phyloP scores from a whole-genome alignment of 23 tunicate genomes.

The Phallusia fumigata region DNA sequence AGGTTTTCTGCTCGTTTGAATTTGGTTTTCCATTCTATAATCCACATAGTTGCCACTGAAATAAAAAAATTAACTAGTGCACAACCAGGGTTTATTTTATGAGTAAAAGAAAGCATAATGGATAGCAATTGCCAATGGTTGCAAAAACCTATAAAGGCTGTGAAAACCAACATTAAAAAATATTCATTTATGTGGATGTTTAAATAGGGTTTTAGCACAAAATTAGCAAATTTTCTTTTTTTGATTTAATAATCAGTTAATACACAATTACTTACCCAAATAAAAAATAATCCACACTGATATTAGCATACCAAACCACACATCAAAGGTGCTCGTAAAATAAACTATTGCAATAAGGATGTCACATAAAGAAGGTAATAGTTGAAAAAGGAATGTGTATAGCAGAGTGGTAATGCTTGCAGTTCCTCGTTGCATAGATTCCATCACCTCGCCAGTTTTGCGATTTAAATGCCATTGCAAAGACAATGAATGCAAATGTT shows the following conservation, averaged over 20 bases:
- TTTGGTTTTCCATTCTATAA: constrained; percentile 6
- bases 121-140: too few species aligned
- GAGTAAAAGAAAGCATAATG: too few species aligned
- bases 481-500: constrained; percentile 85
- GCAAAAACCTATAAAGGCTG: too few species aligned
- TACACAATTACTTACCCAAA: constrained; percentile 79
- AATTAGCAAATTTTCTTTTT: too few species aligned
- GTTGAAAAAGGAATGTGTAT: constrained; percentile 78
- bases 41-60: not conserved
- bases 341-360: constrained; percentile 88
- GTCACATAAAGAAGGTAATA: constrained; percentile 84
- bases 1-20: not conserved
- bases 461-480: constrained; percentile 92
- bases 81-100: too few species aligned
- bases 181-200: too few species aligned
- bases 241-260: too few species aligned
- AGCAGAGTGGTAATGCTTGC: constrained; percentile 79
- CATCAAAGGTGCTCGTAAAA: constrained; percentile 75
- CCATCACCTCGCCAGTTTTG: constrained; percentile 96
- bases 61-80: not conserved
- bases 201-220: too few species aligned
- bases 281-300: constrained; percentile 61
- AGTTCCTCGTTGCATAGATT: constrained; percentile 95
- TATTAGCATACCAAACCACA: constrained; percentile 86
- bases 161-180: too few species aligned